These are phyloP conservation scores for Acrobasis repandana DNA, from an alignment of 2,888 invertebrate genomes.

Conservation along the genomic window DNA sequence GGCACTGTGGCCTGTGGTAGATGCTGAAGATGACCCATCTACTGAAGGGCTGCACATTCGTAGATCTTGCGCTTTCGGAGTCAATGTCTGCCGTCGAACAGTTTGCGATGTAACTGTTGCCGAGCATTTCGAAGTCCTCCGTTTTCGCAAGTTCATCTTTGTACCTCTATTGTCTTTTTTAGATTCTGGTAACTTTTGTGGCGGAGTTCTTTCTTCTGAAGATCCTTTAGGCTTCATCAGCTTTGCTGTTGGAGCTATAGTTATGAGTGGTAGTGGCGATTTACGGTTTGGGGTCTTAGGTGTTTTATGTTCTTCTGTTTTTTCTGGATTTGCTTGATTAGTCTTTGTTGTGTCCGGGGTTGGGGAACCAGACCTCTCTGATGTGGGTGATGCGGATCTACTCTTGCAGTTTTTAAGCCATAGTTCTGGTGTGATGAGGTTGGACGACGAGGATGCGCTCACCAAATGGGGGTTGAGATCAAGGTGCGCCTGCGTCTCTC, in stretches of 20 bases:
- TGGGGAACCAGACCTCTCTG: conserved; percentile 81
- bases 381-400: conserved; percentile 83
- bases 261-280: conserved; percentile 85
- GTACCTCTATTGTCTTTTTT: conserved; percentile 65
- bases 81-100: conserved; percentile 57
- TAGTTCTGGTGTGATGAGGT: conserved; percentile 93
- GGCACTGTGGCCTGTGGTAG: conserved; percentile 56
- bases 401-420: conserved; percentile 93
- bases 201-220: conserved; percentile 58
- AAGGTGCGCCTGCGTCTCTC: conserved; percentile 95
- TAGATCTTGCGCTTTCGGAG: conserved; percentile 75
- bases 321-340: conserved; percentile 47
- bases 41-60: conserved; percentile 69
- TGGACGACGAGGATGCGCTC: conserved; percentile 71
- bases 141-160: conserved; percentile 76
- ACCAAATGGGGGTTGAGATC: conserved; percentile 91
- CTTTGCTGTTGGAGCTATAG: conserved; percentile 86
- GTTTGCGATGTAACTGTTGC: conserved; percentile 73
- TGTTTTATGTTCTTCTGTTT: conserved; percentile 50
- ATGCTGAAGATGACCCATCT: conserved; percentile 66
- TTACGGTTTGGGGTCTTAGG: conserved; percentile 56
- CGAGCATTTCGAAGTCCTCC: conserved; percentile 70
- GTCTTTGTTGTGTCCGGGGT: conserved; percentile 58
- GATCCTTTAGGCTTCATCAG: conserved; percentile 78
- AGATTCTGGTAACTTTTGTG: conserved; percentile 70